Evolutionary conservation across 64 coral and sea anemone species (phyloP).

Genomic region (Montipora sp.): DNA sequence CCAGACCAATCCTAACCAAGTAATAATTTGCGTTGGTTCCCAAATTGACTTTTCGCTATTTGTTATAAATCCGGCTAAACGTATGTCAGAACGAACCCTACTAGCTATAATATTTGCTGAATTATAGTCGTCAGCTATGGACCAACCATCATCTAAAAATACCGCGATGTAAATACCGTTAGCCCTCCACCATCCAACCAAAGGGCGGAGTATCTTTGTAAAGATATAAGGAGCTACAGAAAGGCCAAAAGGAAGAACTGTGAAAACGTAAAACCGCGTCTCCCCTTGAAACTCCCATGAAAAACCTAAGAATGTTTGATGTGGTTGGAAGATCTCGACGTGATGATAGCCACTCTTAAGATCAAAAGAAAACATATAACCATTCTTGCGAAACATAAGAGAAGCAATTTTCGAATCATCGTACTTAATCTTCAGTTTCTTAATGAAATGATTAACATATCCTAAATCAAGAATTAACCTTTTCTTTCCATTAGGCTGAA

Average conservation of each 20-base stretch:
- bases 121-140: background rate
- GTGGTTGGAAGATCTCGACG: slow-evolving; percentile 20
- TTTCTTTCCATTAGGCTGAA: slow-evolving; percentile 21
- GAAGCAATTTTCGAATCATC: background rate
- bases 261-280: background rate
- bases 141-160: background rate
- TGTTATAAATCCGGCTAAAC: slow-evolving; percentile 11
- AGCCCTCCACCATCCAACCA: slow-evolving; percentile 30
- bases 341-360: slow-evolving; percentile 38
- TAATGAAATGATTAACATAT: background rate
- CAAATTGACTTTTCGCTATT: slow-evolving; percentile 53
- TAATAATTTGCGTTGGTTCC: slow-evolving; percentile 44
- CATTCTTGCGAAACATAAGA: background rate
- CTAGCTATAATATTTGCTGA: background rate
- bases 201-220: slow-evolving; percentile 28
- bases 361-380: slow-evolving; percentile 13
- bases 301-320: slow-evolving; percentile 33
- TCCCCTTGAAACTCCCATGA: background rate
- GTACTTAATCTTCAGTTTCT: slow-evolving; percentile 23
- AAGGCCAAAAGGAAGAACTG: slow-evolving; percentile 36
- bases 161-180: slow-evolving; percentile 4
- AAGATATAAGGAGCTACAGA: slow-evolving; percentile 42
- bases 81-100: background rate
- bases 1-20: slow-evolving; percentile 46
- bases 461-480: slow-evolving; percentile 23